phyloP scores from a whole-genome alignment of 2,113 vertebrate species.

The Pedionomus torquatus region DNA sequence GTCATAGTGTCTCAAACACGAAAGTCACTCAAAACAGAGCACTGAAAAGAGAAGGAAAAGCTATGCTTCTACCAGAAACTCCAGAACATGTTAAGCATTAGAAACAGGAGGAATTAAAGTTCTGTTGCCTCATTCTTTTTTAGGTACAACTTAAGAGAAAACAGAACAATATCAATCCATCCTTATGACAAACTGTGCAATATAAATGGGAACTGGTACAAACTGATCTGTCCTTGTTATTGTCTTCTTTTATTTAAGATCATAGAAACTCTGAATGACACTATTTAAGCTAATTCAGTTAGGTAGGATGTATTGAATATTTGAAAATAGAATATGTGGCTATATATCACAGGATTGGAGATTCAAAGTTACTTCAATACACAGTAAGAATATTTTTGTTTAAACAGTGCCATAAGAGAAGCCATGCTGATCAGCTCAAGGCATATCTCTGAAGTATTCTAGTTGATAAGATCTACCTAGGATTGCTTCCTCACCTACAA shows the following conservation, averaged over 20 bases:
- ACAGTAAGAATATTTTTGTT: not conserved
- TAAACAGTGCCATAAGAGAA: not conserved
- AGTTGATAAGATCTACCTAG: not conserved
- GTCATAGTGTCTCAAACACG: not conserved
- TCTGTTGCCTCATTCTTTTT: slow-evolving; percentile 22
- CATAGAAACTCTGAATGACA: not conserved
- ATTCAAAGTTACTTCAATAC: slow-evolving; percentile 42
- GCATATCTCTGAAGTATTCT: not conserved
- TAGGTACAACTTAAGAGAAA: slow-evolving; percentile 52
- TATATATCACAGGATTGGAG: not conserved
- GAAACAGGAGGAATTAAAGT: slow-evolving; percentile 18
- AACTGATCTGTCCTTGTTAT: not conserved
- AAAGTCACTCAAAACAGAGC: not conserved
- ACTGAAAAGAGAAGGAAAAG: not conserved
- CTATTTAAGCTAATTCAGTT: slow-evolving; percentile 33
- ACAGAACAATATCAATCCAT: slow-evolving; percentile 39
- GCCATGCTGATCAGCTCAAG: not conserved
- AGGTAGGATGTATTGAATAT: not conserved
- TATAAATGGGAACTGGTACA: slow-evolving; percentile 12
- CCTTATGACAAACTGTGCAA: slow-evolving; percentile 16
- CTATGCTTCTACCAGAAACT: not conserved
- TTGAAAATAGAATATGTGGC: not conserved
- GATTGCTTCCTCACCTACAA: not conserved
- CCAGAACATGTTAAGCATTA: not conserved
- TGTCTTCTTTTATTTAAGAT: slow-evolving; percentile 5